These are phyloP conservation scores for Chrysotoxum bicinctum DNA, from an alignment of 2,888 invertebrate genomes.

Conservation along the genomic window DNA sequence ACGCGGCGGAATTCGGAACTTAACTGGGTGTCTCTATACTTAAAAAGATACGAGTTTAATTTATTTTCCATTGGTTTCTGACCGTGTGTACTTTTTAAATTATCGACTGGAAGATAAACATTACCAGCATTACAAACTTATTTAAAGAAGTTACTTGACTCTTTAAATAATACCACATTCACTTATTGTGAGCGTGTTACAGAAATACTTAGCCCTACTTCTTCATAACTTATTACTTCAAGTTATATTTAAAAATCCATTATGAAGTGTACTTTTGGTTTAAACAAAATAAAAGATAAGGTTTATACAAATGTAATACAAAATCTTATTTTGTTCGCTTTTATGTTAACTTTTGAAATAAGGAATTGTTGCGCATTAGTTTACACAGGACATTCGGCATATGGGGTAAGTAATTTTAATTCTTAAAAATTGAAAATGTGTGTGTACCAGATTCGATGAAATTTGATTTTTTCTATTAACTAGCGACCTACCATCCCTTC, in stretches of 20 bases:
- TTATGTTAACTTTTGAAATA: not conserved
- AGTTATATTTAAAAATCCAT: not conserved
- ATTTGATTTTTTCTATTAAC: too few relatives aligned
- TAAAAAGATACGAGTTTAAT: not conserved
- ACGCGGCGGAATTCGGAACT: not conserved
- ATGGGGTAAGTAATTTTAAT: constrained; percentile 30
- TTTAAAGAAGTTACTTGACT: not conserved
- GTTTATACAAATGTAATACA: not conserved
- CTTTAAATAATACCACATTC: not conserved
- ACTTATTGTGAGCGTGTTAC: not conserved
- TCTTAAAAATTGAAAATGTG: too few relatives aligned
- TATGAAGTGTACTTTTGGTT: not conserved
- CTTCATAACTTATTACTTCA: not conserved
- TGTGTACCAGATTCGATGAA: too few relatives aligned
- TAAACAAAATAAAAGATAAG: not conserved
- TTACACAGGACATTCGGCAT: constrained; percentile 48
- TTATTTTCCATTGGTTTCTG: not conserved
- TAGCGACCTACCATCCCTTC: too few relatives aligned
- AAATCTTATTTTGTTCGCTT: not conserved
- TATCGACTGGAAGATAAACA: constrained; percentile 9
- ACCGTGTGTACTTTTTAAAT: constrained; percentile 39
- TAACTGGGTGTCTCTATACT: not conserved
- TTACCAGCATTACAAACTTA: not conserved
- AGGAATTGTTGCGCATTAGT: not conserved
- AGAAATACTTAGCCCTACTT: not conserved